Evolutionary conservation across 2,797 vertebrate genomes (phyloP).

Genomic region (Pipistrellus pipistrellus): DNA sequence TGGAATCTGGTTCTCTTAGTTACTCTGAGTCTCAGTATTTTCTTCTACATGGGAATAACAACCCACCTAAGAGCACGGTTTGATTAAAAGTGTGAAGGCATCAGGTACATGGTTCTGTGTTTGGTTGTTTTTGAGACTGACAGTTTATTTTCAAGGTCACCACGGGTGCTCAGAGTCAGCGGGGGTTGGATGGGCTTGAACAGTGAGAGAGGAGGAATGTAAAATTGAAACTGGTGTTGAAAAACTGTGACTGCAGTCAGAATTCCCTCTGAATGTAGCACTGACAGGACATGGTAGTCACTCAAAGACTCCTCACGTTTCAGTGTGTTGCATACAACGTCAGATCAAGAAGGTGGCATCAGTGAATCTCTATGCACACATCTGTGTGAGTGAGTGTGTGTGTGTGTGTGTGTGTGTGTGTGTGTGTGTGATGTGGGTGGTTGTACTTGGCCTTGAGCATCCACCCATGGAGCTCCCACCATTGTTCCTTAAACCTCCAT

Average conservation of each 20-base stretch:
- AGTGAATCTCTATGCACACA: too few species aligned
- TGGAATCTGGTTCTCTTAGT: neutral
- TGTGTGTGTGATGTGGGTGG: too few species aligned
- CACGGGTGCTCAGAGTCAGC: neutral
- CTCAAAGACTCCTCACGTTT: neutral
- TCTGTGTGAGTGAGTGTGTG: neutral
- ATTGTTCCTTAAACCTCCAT: neutral
- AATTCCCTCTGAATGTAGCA: neutral
- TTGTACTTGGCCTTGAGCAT: neutral
- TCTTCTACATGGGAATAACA: neutral
- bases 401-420: neutral
- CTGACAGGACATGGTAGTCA: neutral
- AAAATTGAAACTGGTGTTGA: neutral
- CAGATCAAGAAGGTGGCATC: neutral
- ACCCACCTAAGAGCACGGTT: neutral
- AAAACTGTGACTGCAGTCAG: neutral
- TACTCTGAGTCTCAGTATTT: neutral
- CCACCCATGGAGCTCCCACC: neutral
- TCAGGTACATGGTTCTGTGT: neutral
- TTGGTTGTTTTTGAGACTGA: neutral
- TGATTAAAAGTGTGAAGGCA: neutral
- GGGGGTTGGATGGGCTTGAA: neutral
- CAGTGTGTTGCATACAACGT: neutral
- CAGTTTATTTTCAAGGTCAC: neutral
- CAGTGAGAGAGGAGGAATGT: neutral